Evolutionary conservation across 2,888 invertebrate species (phyloP).

Genomic region (Glyphotaelius pellucidus): DNA sequence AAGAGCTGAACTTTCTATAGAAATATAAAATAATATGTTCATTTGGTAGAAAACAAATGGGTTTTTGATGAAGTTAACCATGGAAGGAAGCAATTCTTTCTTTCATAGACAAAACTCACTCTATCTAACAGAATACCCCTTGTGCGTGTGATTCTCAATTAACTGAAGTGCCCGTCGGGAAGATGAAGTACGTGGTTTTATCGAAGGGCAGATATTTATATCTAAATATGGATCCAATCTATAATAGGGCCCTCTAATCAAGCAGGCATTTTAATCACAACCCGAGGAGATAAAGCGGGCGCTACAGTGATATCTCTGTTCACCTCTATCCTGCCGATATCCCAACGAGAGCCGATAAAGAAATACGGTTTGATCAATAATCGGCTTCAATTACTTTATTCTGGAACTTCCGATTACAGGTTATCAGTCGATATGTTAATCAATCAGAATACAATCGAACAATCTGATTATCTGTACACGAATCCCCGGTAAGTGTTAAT

Average conservation of each 20-base stretch:
- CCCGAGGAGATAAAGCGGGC: background rate
- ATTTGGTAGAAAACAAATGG: too few species aligned
- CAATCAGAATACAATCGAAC: background rate
- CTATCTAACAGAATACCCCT: background rate
- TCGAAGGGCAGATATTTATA: conserved; percentile 34
- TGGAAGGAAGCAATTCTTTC: too few species aligned
- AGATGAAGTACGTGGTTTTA: conserved; percentile 31
- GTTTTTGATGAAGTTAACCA: too few species aligned
- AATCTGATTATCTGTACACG: background rate
- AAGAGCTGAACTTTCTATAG: too few species aligned
- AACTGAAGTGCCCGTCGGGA: conserved; percentile 9
- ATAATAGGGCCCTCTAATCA: conserved; percentile 11
- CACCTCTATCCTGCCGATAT: background rate
- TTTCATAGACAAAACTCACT: background rate
- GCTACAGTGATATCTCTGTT: conserved; percentile 23
- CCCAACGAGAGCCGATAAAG: background rate
- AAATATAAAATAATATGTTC: too few species aligned
- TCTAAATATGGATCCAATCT: conserved; percentile 32
- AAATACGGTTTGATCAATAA: background rate
- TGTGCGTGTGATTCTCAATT: conserved; percentile 19
- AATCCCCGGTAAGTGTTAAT: background rate
- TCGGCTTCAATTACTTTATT: background rate
- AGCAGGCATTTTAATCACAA: conserved; percentile 14
- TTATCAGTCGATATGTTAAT: background rate
- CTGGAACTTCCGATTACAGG: background rate